Base-by-base conservation (phyloP, 2,888 invertebrate genomes). In the Drymonia ruficornis region DNA sequence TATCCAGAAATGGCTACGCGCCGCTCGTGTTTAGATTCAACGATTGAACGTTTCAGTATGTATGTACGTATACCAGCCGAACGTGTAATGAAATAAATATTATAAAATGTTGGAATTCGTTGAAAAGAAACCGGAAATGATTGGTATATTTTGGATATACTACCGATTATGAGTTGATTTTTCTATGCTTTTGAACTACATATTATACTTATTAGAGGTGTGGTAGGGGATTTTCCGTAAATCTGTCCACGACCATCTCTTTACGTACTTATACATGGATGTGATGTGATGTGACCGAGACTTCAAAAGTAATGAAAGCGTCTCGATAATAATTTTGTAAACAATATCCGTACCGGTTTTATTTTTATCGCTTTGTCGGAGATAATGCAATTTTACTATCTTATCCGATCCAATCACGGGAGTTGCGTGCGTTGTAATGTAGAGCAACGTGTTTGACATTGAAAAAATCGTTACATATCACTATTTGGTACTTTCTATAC, bases 1-100 rank as follows among this genome's bases (percentile, higher is more conserved):
- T 89, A 89, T 87, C 86, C 89, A 87, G 89, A 85, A 89, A 89
- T 87, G 89, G 89, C 79, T 78, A 74, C 83, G 81, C 73, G 68
- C 63, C 76, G 81, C 76, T 81, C 84, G 81, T 87, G 87, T 87
- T 87, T 85, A 74, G 78, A 78, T 87, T 89, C 81, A 82, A 86
- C 83, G 81, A 81, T 72, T 72, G 74, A 75, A 78, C 76, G 77
- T 80, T 83, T 81, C 74, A 63, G 60, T 72, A 56, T 56, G 60
- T 59, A 59, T 11, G 38, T 40, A 53, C 55, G 44, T 56, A 56
- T 52, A 68, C 61, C 61, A 68, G 53, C 50, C 52, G 52, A 63
- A 63, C 56, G 65, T 65, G 69, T 46, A 70, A 55, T 57, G 62
- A 63, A 65, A 70, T 66, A 56, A 45, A 49, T 52, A 48, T 57